Evolutionary conservation across 1,140 invertebrate genomes (phyloP).

Genomic region (Belonocnema kinseyi): DNA sequence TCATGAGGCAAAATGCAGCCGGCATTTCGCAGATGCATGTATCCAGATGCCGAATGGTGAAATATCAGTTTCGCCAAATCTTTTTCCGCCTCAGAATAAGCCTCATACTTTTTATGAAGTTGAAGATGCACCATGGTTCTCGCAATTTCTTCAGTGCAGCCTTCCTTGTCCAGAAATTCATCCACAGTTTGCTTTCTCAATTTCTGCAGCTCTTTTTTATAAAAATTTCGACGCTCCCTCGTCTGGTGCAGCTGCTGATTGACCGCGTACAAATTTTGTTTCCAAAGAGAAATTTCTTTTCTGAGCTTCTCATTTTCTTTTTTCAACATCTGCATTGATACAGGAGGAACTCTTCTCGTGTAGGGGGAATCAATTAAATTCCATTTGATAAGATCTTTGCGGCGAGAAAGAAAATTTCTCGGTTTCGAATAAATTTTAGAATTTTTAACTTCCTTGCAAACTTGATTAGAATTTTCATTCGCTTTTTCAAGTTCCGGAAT

Average conservation of each 20-base stretch:
- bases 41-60: background rate
- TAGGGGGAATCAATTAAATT: background rate
- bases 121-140: conserved; percentile 17
- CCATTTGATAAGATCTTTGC: background rate
- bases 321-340: background rate
- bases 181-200: background rate
- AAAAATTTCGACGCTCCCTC: background rate
- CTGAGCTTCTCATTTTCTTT: background rate
- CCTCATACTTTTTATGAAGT: background rate
- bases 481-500: no score
- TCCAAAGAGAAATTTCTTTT: background rate
- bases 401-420: background rate
- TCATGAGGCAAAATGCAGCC: conserved; percentile 1
- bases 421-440: background rate
- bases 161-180: background rate
- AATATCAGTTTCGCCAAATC: background rate
- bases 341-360: background rate
- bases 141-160: background rate
- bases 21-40: conserved; percentile 11
- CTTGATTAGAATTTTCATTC: no score
- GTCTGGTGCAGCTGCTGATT: background rate
- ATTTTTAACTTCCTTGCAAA: background rate
- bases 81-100: conserved; percentile 1
- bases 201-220: background rate
- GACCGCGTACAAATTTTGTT: background rate